Base-by-base conservation (phyloP, 2,888 invertebrate genomes). In the Lacanobia oleracea region DNA sequence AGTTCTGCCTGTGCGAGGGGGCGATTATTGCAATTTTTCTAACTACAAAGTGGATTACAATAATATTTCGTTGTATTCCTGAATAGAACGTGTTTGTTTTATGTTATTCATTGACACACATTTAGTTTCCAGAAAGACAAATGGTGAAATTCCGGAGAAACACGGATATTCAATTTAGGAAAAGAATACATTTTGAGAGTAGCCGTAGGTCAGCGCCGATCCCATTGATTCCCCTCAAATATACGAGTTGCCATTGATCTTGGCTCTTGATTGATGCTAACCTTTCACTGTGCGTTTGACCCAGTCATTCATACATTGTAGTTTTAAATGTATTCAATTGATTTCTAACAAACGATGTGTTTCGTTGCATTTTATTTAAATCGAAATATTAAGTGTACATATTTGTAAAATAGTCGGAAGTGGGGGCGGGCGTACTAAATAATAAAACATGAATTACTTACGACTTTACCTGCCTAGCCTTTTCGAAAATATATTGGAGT, bases 171-270 rank as follows among this genome's bases (percentile, higher is more conserved):
- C 67, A 77, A 82, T 82, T 77, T 68, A 67, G 62, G 67, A 65
- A 71, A 82, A 77, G 43, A 81, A 70, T 59, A 72, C 62, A 72
- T 66, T 66, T 67, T 21, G 54, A 43, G 76, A 62, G 40, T 56
- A 67, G 40, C 72, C 68, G 9, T 66, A 60, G 59, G 78, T 72
- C 65, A 33, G 65, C 23, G 33, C 5, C 56, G 67, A 68, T 53
- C 51, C 68, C 79, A 78, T 82, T 82, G 79, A 82, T 66, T 62
- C 64, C 53, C 10, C 21, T 72, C 65, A 81, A 62, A 77, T 63
- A 82, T 82, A 61, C 57, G 81, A 67, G 48, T 40, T 45, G 12
- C 62, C 51, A 82, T 79, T 57, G 62, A 67, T 72, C 59, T 60
- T 50, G 82, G 51, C 79, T 60, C 56, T 70, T 66, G 63, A 77